Conservation (phyloP, 2,797 vertebrate genomes). For the Okamejei kenojei region DNA sequence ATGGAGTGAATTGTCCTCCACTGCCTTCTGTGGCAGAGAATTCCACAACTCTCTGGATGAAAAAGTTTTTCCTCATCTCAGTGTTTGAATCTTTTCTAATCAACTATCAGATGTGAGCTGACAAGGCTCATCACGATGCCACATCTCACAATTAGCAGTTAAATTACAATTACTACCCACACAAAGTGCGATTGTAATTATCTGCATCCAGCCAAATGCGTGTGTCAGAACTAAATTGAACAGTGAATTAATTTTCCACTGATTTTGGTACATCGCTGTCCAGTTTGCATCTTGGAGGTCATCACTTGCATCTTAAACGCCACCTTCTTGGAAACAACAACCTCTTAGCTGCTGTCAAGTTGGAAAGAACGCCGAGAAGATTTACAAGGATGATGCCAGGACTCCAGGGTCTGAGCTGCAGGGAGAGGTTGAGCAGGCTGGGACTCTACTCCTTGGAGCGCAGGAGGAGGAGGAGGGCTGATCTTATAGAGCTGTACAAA, state of each 20-base stretch:
- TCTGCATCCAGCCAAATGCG: background rate
- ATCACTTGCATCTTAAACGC: background rate
- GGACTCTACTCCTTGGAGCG: too few species aligned
- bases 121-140: background rate
- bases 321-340: background rate
- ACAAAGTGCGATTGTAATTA: background rate
- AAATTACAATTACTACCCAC: background rate
- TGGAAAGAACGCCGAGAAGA: too few species aligned
- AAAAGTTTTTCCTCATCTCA: background rate
- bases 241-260: constrained; percentile 8
- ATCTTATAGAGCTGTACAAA: too few species aligned
- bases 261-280: background rate
- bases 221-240: constrained; percentile 1
- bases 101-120: background rate
- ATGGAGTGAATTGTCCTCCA: too few species aligned
- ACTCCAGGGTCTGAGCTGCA: too few species aligned
- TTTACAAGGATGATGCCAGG: too few species aligned
- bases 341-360: too few species aligned
- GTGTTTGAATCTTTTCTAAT: background rate
- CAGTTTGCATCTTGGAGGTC: background rate
- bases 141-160: background rate
- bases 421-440: too few species aligned
- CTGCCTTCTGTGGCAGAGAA: too few species aligned
- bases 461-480: too few species aligned
- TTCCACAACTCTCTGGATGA: too few species aligned